phyloP scores from a whole-genome alignment of 2,888 invertebrate genomes.

The Leistus spinibarbis region DNA sequence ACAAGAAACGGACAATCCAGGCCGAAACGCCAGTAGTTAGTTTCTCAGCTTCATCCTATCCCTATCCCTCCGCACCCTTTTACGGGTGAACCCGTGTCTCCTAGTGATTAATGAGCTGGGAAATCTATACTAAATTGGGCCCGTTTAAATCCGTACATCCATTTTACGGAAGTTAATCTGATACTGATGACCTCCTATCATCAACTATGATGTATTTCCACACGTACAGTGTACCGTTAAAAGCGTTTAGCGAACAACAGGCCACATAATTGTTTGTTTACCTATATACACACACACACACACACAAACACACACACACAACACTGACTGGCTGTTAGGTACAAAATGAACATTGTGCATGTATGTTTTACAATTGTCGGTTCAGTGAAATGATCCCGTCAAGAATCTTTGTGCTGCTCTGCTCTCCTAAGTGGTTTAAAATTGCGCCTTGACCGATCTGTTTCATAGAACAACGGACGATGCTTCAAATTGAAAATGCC shows the following conservation, averaged over 20 bases:
- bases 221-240: constrained; percentile 6
- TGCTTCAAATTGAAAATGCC: not conserved
- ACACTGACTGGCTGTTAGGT: too few relatives aligned
- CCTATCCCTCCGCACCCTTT: not conserved
- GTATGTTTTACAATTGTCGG: not conserved
- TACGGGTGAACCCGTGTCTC: not conserved
- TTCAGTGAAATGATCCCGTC: not conserved
- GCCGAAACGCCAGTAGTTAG: constrained; percentile 3
- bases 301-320: not conserved
- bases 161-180: constrained; percentile 37
- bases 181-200: constrained; percentile 32
- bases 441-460: not conserved
- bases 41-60: not conserved
- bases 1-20: constrained; percentile 21
- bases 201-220: constrained; percentile 15
- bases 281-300: not conserved
- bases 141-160: constrained; percentile 34
- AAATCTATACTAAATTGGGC: constrained; percentile 35
- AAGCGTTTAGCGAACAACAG: constrained; percentile 3
- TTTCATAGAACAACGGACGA: not conserved
- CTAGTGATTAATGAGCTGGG: constrained; percentile 33
- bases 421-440: not conserved
- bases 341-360: not conserved
- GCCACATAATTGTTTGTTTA: constrained; percentile 8
- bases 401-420: not conserved